Evolutionary conservation across 2,113 vertebrate species (phyloP), one percentile per base, ranked within the genome.

Genomic region (Elgaria multicarinata): DNA sequence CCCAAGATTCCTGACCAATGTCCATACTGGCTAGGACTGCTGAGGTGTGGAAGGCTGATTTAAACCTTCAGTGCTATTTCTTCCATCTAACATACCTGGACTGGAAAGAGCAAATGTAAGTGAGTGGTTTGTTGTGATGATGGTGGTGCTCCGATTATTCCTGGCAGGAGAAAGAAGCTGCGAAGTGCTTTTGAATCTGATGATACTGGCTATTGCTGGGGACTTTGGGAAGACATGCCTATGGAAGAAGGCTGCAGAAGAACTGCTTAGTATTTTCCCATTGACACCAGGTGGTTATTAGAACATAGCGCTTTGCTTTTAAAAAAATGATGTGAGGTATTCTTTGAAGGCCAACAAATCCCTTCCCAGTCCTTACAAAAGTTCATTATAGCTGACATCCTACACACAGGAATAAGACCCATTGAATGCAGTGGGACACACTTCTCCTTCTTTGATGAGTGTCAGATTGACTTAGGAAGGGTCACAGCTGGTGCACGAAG

Each of bases 281-380:
- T 67, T 91, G 50, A 92, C 89, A 94, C 92, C 6, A 82, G 69
- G 13, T 79, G 77, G 26, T 91, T 91, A 88, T 94, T 86, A 93
- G 89, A 79, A 92, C 94, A 83, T 55, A 83, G 77, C 42, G 50
- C 77, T 36, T 85, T 91, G 12, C 92, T 90, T 87, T 46, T 84
- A 42, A 71, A 93, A n/a, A n/a, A n/a, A 79, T 93, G 91, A 72
- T 89, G 72, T 86, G 75, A 90, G 85, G 58, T 93, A 62, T 53
- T 74, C 89, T 69, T 74, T 72, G 16, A 50, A 83, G 12, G 13
- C 26, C 13, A 46, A 89, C 22, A 28, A 72, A 93, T 90, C 55
- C 64, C 50, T 93, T 78, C n/a, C 83, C 0, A 0, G 89, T 94
- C 92, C 89, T 80, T 83, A 87, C 66, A 89, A 71, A 67, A 18